Conservation (phyloP, 2,888 invertebrate species). For the Orthosia gracilis region DNA sequence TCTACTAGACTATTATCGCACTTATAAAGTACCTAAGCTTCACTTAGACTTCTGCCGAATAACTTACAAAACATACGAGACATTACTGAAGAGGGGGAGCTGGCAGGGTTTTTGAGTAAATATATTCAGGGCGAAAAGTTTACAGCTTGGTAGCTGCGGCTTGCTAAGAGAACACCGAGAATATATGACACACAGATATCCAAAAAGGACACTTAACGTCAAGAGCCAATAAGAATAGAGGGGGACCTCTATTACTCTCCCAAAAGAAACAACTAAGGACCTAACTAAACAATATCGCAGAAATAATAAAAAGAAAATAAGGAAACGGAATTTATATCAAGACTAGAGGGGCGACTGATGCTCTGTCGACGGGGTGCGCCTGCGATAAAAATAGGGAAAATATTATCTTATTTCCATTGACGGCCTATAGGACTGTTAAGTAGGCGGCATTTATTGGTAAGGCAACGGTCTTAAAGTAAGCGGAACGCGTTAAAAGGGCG, state of each 20-base stretch:
- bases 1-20: neutral
- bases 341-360: conserved; percentile 31
- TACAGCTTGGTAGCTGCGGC: too few relatives aligned
- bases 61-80: conserved; percentile 1
- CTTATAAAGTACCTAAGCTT: neutral
- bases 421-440: conserved; percentile 48
- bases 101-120: too few relatives aligned
- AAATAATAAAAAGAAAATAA: conserved; percentile 43
- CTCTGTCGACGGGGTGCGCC: conserved; percentile 25
- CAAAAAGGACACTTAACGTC: too few relatives aligned
- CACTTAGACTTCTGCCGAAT: neutral
- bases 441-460: conserved; percentile 43
- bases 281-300: conserved; percentile 24
- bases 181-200: too few relatives aligned
- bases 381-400: conserved; percentile 46
- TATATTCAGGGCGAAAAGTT: too few relatives aligned
- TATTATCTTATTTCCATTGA: conserved; percentile 55
- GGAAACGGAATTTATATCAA: conserved; percentile 41
- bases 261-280: conserved; percentile 15
- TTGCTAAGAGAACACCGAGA: too few relatives aligned
- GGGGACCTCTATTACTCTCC: neutral
- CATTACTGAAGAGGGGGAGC: too few relatives aligned
- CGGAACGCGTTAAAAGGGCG: neutral
- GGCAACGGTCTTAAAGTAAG: neutral
- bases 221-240: too few relatives aligned